Evolutionary conservation across 2,113 vertebrate genomes (phyloP).

Genomic region (Carlito syrichta): DNA sequence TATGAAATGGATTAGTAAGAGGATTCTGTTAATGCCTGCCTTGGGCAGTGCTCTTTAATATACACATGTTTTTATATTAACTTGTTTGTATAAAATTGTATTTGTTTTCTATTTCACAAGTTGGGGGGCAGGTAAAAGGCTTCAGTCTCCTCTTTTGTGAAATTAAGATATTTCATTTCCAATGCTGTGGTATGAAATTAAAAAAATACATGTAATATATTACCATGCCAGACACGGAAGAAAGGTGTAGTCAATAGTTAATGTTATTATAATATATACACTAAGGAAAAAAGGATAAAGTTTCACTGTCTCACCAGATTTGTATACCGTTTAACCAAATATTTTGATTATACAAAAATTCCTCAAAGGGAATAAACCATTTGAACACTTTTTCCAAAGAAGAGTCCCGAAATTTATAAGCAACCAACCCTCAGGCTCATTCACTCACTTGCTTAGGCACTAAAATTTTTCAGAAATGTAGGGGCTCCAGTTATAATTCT

Average conservation of each 20-base stretch:
- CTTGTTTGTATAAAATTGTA: not conserved
- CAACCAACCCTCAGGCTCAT: not conserved
- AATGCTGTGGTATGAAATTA: not conserved
- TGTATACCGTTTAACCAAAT: not conserved
- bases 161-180: not conserved
- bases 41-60: not conserved
- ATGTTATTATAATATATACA: not conserved
- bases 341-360: not conserved
- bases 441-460: not conserved
- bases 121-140: not conserved
- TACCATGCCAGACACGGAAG: not conserved
- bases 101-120: not conserved
- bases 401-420: not conserved
- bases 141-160: not conserved
- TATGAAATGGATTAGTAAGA: not conserved
- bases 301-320: not conserved
- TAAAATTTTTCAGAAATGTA: not conserved
- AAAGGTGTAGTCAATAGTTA: not conserved
- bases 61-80: not conserved
- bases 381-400: not conserved
- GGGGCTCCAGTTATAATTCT: not conserved
- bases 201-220: not conserved
- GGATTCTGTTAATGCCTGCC: not conserved
- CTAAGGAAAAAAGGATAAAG: not conserved
- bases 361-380: not conserved